These are phyloP conservation scores for Leptopilina syphax DNA, from an alignment of 2,888 invertebrate species.

Conservation along the genomic window DNA sequence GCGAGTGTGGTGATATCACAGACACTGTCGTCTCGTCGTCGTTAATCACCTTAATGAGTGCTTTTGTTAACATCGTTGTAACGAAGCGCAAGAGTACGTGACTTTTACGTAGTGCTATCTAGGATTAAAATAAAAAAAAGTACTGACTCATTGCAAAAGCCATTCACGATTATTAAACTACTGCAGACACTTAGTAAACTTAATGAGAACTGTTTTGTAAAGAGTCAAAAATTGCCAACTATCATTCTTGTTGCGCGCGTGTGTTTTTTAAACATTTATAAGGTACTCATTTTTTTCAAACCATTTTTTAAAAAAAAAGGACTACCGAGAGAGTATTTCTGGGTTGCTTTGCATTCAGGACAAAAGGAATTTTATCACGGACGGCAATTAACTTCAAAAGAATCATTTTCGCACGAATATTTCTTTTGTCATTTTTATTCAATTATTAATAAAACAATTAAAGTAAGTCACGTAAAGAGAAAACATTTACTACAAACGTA, in stretches of 20 bases:
- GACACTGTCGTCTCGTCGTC: conserved; percentile 60
- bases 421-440: too few relatives aligned
- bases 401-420: too few relatives aligned
- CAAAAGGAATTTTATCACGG: too few relatives aligned
- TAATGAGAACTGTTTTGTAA: conserved; percentile 2
- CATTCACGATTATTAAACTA: conserved; percentile 47
- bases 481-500: too few relatives aligned
- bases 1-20: conserved; percentile 65
- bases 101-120: conserved; percentile 47
- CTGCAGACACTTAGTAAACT: conserved; percentile 7
- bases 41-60: conserved; percentile 75
- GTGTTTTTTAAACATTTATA: too few relatives aligned
- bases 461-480: too few relatives aligned
- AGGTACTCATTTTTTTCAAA: too few relatives aligned
- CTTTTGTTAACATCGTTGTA: conserved; percentile 70
- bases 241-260: not conserved
- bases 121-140: conserved; percentile 51
- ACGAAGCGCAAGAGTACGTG: conserved; percentile 52
- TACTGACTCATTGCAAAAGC: conserved; percentile 47
- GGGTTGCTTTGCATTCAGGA: too few relatives aligned
- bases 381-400: too few relatives aligned
- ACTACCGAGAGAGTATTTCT: too few relatives aligned
- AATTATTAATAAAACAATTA: too few relatives aligned
- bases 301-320: too few relatives aligned
- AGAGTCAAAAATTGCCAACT: not conserved